Evolutionary conservation across 2,113 vertebrate species (phyloP).

Genomic region (Muntiacus muntjak): DNA sequence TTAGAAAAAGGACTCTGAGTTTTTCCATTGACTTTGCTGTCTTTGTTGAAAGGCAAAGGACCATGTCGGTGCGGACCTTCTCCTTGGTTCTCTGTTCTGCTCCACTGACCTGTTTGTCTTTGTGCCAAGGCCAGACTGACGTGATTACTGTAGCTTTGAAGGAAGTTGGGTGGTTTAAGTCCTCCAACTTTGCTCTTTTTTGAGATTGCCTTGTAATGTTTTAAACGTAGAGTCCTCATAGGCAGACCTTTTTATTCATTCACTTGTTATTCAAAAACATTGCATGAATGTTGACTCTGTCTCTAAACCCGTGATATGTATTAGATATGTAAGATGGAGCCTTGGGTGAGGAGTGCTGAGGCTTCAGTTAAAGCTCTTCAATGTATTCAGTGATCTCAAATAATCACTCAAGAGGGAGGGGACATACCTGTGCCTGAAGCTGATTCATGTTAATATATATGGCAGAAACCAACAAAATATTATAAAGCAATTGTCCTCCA

Average conservation of each 20-base stretch:
- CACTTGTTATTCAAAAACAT: not conserved
- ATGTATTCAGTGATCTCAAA: not conserved
- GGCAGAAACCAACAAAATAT: not conserved
- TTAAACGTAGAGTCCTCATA: not conserved
- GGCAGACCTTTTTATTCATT: not conserved
- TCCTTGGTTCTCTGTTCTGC: not conserved
- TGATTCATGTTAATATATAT: not conserved
- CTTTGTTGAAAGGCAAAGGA: not conserved
- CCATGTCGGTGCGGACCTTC: fast-evolving
- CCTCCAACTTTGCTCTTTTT: not conserved
- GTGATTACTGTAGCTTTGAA: not conserved
- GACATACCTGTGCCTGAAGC: not conserved
- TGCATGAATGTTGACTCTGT: not conserved
- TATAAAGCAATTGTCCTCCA: not conserved
- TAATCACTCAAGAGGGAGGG: not conserved
- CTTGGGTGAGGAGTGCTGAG: not conserved
- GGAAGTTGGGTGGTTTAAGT: not conserved
- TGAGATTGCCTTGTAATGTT: not conserved
- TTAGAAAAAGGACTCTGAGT: not conserved
- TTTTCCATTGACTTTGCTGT: not conserved
- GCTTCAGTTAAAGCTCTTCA: not conserved
- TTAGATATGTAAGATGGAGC: fast-evolving
- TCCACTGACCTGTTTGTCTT: not conserved
- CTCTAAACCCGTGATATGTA: not conserved
- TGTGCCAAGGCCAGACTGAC: fast-evolving